Evolutionary conservation across 2,888 invertebrate species (phyloP), one percentile per base, ranked within the genome.

Genomic region (Leucophenga maculata): DNA sequence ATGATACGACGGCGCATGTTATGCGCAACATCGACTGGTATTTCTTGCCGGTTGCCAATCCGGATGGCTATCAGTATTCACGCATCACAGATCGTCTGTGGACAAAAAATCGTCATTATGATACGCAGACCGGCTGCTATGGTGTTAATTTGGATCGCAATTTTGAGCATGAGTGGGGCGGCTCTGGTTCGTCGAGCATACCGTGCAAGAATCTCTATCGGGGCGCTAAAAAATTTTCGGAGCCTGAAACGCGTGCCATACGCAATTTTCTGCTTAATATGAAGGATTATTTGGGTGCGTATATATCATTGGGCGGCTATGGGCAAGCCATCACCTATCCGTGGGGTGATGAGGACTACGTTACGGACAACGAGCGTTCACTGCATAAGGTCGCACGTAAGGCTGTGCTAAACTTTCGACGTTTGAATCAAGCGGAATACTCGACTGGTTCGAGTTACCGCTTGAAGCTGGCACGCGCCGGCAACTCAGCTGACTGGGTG

Each of bases 71-170:
- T 86, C 87, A 94, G 81, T 95, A 94, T 87, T 93, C 95, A 0
- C 94, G 95, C 84, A 92, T 91, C 0, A 90, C 90, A 6, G 95
- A 96, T 84, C 91, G 97, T 55, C 90, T 96, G 84, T 97, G 97
- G 97, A 90, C 94, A 64, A 95, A 95, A 82, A 95, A 94, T 82
- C 90, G 94, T 65, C 90, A 83, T 75, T 89, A 85, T 83, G 90
- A 88, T 1, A 91, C 90, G 18, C 90, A 91, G 54, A 85, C 79
- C 4, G 82, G 83, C 9, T 95, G 95, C 78, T 89, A 91, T 1
- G 96, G 96, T 0, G 93, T 93, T 0, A 95, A 96, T 85, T 90
- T 95, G 13, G 95, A 96, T 85, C 91, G 97, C 73, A 97, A 97
- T 87, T 97, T 94, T 85, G 94, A 94, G 89, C 94, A 93, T 78